A percentile compares a stretch with the other conserved stretches of the same genome.
phyloP scores from a whole-genome alignment of 2,113 vertebrate species.

The Hippocampus mohnikei region DNA sequence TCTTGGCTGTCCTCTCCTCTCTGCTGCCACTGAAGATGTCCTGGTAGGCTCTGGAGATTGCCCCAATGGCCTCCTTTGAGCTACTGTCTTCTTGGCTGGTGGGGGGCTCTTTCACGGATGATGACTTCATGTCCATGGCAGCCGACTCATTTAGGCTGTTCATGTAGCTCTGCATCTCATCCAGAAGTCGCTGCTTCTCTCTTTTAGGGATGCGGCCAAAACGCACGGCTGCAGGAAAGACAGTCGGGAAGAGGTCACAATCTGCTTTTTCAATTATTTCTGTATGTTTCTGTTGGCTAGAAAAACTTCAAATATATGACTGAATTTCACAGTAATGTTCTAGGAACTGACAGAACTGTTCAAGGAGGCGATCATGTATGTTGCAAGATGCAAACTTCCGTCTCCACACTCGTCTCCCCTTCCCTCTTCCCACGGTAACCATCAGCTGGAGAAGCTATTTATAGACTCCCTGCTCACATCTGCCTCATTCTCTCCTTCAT shows the following conservation, averaged over 20 bases:
- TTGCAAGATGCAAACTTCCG: conserved; percentile 37
- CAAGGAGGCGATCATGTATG: conserved; percentile 17
- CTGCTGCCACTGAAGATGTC: conserved; percentile 63
- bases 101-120: conserved; percentile 39
- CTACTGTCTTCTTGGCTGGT: conserved; percentile 53
- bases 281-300: neutral
- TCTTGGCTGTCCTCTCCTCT: conserved; percentile 57
- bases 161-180: conserved; percentile 81
- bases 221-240: conserved; percentile 70
- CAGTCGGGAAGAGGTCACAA: conserved; percentile 20
- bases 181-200: conserved; percentile 78
- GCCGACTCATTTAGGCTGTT: conserved; percentile 75
- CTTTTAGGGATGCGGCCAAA: conserved; percentile 80
- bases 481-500: conserved; percentile 63
- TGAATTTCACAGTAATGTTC: neutral
- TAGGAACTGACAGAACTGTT: neutral
- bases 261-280: neutral
- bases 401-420: conserved; percentile 18
- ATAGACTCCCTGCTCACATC: conserved; percentile 64
- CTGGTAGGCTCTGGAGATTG: conserved; percentile 72
- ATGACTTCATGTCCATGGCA: conserved; percentile 63
- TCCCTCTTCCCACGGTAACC: conserved; percentile 56
- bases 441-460: conserved; percentile 74
- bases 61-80: conserved; percentile 72
- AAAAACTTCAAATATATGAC: neutral